Evolutionary conservation across 2,113 vertebrate genomes (phyloP).

Genomic region (Lathamus discolor): DNA sequence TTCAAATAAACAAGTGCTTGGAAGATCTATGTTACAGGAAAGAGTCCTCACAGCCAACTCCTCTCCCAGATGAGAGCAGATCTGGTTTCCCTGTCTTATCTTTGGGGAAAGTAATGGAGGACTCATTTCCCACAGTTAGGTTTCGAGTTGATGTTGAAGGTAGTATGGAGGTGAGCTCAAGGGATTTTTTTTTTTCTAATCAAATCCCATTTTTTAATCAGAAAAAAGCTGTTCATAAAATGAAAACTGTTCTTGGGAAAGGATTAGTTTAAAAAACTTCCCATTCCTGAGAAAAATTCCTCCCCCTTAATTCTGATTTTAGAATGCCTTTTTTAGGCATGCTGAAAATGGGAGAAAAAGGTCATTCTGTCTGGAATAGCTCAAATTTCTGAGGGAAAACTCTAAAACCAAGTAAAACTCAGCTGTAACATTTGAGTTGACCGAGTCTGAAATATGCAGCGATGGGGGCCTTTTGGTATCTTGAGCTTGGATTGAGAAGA

Average conservation of each 20-base stretch:
- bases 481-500: neutral
- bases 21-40: neutral
- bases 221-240: neutral
- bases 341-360: neutral
- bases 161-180: neutral
- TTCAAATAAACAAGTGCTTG: constrained; percentile 2
- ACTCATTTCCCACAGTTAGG: neutral
- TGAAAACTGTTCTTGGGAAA: neutral
- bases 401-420: neutral
- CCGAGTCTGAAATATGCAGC: neutral
- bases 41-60: neutral
- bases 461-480: neutral
- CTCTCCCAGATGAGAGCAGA: neutral
- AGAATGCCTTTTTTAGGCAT: neutral
- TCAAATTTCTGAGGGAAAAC: neutral
- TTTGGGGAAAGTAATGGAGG: neutral
- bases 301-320: neutral
- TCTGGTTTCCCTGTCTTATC: neutral
- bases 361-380: neutral
- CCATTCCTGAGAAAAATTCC: neutral
- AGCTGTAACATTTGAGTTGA: neutral
- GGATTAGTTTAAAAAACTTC: neutral
- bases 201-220: neutral
- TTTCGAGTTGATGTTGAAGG: neutral
- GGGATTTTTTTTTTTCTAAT: neutral